Base-by-base conservation (phyloP, 2,113 vertebrate species). In the Hassar affinis region DNA sequence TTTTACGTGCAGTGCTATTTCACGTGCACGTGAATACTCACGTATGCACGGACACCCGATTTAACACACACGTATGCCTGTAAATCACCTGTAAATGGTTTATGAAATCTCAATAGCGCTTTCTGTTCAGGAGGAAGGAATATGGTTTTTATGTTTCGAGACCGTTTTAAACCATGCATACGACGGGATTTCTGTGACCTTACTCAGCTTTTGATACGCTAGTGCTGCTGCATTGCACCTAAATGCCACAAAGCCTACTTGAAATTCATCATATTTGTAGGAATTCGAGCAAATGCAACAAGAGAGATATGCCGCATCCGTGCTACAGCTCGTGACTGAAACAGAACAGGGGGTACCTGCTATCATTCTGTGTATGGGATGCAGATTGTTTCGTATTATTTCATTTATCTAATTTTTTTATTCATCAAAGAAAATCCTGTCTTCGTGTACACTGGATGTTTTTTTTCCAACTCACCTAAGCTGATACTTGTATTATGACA, bases 211-310 rank as follows among this genome's bases (percentile, higher is more conserved):
- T 27, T 20, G 66, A 79, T 79, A 74, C 38, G 47, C 49, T 62
- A 75, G 80, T 52, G 78, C 20, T 76, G 76, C 83, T 82, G 86
- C 86, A 82, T 85, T 87, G 68, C 54, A 82, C 74, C 77, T 85
- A 79, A 79, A 82, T 42, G 38, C 47, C 57, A 79, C 51, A 77
- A 81, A 71, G 72, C n/a, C 62, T 79, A 71, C 68, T 85, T 85
- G 75, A 79, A 76, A 85, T 85, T 85, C 85, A 81, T 75, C 78
- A 77, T 78, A 78, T 84, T 80, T 84, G 74, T 57, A 49, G 79
- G 45, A 78, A 77, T 25, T n/a, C n/a, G 33, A 52, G 38, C 30
- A 38, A 77, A 42, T 20, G 82, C 64, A 52, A 51, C 30, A 72
- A 62, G 74, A 79, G 38, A 75, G 42, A 59, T 64, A n/a, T 72